Evolutionary conservation across 1,140 invertebrate species (phyloP), one percentile per base, ranked within the genome.

Genomic region (Venturia canescens): DNA sequence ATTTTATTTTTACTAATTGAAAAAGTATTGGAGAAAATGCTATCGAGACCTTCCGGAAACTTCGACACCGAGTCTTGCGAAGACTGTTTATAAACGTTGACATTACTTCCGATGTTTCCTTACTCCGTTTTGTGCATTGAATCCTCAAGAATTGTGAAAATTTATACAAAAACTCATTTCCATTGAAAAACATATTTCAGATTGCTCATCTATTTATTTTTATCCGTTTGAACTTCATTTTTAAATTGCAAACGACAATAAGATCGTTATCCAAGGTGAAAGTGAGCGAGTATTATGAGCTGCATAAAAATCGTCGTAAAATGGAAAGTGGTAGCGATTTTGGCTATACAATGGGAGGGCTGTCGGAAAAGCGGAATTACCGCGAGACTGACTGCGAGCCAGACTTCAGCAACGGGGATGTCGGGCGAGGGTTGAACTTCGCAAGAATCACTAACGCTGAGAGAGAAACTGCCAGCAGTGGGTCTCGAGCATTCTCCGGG

Each of bases 381-480:
- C 79, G 66, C 79, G 72, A 60, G 71, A 48, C 60, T 38, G 75
- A 66, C 66, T 80, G 72, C 48, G 29, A 75, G 48, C 29, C 4
- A 44, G 50, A 18, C 48, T 63, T 9, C 53, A 27, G 15, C 29
- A 16, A 31, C 11, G 66, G 16, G 44, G 15, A 34, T 31, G 70
- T 69, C 44, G 79, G 79, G 87, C 84, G 86, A 83, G 86, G 76
- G 79, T 79, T 44, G 70, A 31, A 76, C 74, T 71, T 79, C 60
- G 23, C 27, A 66, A 71, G 72, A 29, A 79, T 71, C 66, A 82
- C 79, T 63, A 83, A 78, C 81, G 83, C 80, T 72, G 86, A 83
- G 87, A 87, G 87, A 86, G 86, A 86, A 66, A 60, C 75, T 63
- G 75, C 83, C 84, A 84, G 84, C 83, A 84, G 85, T 78, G 81